Base-by-base conservation (phyloP, 1,140 invertebrate species). In the Drosophila lacteicornis region DNA sequence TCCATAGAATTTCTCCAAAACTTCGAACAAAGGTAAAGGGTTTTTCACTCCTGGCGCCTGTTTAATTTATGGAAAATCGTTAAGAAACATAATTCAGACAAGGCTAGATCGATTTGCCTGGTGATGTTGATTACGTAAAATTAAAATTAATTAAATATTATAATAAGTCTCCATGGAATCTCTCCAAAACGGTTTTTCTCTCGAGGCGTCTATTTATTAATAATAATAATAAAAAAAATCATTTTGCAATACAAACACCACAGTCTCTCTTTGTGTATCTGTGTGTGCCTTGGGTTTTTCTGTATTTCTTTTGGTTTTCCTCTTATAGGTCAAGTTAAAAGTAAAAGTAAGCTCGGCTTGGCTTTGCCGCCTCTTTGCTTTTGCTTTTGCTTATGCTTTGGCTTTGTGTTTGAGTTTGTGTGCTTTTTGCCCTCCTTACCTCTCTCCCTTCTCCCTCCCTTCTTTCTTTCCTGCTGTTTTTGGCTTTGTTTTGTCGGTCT, bases 301-400 rank as follows among this genome's bases (percentile, higher is more conserved):
- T 58, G 33, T 71, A 57, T 60, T 73, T 70, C 51, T 66, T 68
- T 60, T 75, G 73, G 70, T 65, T 71, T 82, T 65, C 49, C 59
- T 65, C 83, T 88, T 88, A 88, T 88, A 90, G 85, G 85, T 88
- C 85, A 88, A 88, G 85, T 88, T 88, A 88, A 88, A 88, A 88
- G 85, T 88, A 88, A 88, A 88, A 88, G 85, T 88, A 40, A 51
- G 68, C 53, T 69, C n/a, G 66, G 60, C 63, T 62, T 79, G 25
- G 50, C 67, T 71, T 63, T 53, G 63, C 65, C 40, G 30, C 56
- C 19, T 22, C 30, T 50, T 22, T 75, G 55, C 57, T 47, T 50
- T 22, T 75, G 55, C 57, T 47, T 68, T 58, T 70, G 65, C 27
- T 55, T 56, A 40, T n/a, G 22, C 51, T 40, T 49, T 75, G 36